phyloP scores from a whole-genome alignment of 2,888 invertebrate genomes.

The Gymnoscelis rufifasciata region DNA sequence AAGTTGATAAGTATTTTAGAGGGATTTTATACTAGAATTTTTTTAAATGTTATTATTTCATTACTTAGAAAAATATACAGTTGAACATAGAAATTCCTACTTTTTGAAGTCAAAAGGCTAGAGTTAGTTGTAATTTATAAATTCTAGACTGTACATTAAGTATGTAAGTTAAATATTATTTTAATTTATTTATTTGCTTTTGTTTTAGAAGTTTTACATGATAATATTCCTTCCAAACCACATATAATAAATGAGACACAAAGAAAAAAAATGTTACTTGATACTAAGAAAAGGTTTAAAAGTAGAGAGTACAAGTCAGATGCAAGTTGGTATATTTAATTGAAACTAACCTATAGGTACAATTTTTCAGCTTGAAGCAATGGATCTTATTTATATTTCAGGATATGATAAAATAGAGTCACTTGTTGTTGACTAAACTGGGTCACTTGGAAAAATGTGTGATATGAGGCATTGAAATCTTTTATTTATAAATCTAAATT shows the following conservation, averaged over 20 bases:
- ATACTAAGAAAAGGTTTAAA: conserved; percentile 50
- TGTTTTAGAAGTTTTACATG: conserved; percentile 26
- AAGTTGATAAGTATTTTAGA: no score
- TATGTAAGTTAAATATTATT: neutral
- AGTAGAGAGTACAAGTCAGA: conserved; percentile 51
- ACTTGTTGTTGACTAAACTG: conserved; percentile 70
- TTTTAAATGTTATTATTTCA: no score
- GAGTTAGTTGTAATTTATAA: no score
- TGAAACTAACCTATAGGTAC: no score
- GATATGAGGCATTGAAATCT: conserved; percentile 33
- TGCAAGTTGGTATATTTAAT: conserved; percentile 58
- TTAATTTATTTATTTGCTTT: conserved; percentile 6
- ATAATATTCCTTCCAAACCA: conserved; percentile 25
- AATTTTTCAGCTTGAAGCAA: neutral
- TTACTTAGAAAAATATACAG: no score
- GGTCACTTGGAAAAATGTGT: conserved; percentile 59
- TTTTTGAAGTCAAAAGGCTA: no score
- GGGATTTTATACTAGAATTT: no score
- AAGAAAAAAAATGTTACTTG: conserved; percentile 41
- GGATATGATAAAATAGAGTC: conserved; percentile 69
- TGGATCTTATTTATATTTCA: conserved; percentile 39
- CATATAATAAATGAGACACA: conserved; percentile 40
- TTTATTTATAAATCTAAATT: conserved; percentile 49
- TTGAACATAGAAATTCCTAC: no score
- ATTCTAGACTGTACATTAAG: no score